phyloP scores from a whole-genome alignment of 2,113 vertebrate species.

The Coptodon bakossiorum region DNA sequence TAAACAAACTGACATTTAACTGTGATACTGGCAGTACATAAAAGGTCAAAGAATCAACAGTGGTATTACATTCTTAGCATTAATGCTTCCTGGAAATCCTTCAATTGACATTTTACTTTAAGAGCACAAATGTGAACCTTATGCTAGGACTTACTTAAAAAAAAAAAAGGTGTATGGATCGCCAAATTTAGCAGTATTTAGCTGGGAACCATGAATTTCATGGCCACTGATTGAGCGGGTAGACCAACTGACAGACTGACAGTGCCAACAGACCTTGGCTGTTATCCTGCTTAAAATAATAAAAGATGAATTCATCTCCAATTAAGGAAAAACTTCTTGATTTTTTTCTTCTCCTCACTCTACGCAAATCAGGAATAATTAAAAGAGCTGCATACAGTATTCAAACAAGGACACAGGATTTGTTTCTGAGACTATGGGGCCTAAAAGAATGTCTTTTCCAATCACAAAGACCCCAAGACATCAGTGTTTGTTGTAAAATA shows the following conservation, averaged over 20 bases:
- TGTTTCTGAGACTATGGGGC: not conserved
- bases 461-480: not conserved
- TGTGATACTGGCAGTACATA: not conserved
- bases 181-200: not conserved
- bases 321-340: not conserved
- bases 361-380: conserved; percentile 25
- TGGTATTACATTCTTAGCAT: not conserved
- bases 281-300: not conserved
- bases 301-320: accelerated
- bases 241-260: not conserved
- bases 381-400: conserved; percentile 38
- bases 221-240: not conserved
- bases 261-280: not conserved
- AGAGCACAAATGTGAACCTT: not conserved
- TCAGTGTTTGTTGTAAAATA: not conserved
- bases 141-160: not conserved
- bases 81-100: not conserved
- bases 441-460: not conserved
- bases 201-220: not conserved
- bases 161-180: not conserved
- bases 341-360: not conserved
- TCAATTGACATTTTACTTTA: not conserved
- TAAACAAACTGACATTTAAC: not conserved
- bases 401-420: not conserved
- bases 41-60: not conserved